Conservation (phyloP, 2,888 invertebrate genomes). For the Aspidiotus destructor region DNA sequence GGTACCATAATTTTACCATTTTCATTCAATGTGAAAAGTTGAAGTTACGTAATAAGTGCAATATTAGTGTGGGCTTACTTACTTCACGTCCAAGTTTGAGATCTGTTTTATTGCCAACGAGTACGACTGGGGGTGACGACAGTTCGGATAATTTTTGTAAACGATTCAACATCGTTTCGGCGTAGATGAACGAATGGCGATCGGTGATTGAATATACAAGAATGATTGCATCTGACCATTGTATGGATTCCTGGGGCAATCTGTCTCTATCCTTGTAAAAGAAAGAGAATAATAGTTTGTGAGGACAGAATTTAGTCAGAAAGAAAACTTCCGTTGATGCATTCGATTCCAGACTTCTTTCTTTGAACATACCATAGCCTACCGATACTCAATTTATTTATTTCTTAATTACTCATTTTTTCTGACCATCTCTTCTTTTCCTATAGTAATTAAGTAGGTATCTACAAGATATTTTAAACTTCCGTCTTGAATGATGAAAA, state of each 20-base stretch:
- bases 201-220: constrained; percentile 69
- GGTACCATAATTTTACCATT: too few relatives aligned
- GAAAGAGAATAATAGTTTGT: background rate
- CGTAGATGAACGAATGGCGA: constrained; percentile 59
- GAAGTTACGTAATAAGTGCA: too few relatives aligned
- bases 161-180: constrained; percentile 52
- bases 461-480: too few relatives aligned
- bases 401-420: too few relatives aligned
- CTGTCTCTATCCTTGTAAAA: constrained; percentile 37
- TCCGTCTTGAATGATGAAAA: too few relatives aligned
- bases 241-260: constrained; percentile 52
- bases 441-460: too few relatives aligned
- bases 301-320: background rate
- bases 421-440: too few relatives aligned
- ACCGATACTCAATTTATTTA: too few relatives aligned
- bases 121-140: constrained; percentile 52
- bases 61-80: constrained; percentile 38
- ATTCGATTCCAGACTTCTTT: background rate
- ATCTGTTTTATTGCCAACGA: constrained; percentile 71
- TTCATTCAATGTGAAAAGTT: too few relatives aligned
- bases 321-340: background rate
- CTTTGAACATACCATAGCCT: too few relatives aligned
- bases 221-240: constrained; percentile 69
- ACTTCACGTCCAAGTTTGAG: constrained; percentile 68
- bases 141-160: constrained; percentile 48